A percentile compares a stretch with the other conserved stretches of the same genome.
These are phyloP conservation scores for Crotalus tigris DNA, from an alignment of 2,113 vertebrate species.

Conservation along the genomic window DNA sequence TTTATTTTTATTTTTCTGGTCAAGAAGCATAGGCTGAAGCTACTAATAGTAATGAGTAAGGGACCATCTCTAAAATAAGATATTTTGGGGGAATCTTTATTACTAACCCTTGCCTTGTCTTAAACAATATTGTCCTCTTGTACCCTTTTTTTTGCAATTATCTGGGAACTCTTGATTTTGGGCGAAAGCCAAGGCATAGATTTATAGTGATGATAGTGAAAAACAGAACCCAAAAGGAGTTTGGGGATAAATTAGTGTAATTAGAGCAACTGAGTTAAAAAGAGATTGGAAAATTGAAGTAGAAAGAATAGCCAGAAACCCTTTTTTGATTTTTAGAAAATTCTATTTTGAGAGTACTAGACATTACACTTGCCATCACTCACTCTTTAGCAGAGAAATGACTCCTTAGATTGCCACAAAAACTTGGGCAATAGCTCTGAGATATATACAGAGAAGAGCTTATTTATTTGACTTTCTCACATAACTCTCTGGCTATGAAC, in stretches of 20 bases:
- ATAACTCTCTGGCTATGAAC: not conserved
- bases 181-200: not conserved
- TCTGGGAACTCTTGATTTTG: not conserved
- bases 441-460: constrained; percentile 8
- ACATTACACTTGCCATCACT: not conserved
- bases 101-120: not conserved
- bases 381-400: not conserved
- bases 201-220: constrained; percentile 33
- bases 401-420: not conserved
- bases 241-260: constrained; percentile 4
- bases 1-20: constrained; percentile 9
- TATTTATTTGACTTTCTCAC: constrained; percentile 23
- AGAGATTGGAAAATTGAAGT: not conserved
- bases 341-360: not conserved
- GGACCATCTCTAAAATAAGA: not conserved
- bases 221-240: constrained; percentile 22
- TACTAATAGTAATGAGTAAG: constrained; percentile 37
- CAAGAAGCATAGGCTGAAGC: constrained; percentile 12
- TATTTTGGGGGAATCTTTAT: not conserved
- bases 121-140: not conserved
- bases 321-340: not conserved
- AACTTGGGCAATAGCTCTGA: not conserved
- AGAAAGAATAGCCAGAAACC: not conserved
- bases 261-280: constrained; percentile 1
- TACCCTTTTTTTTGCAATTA: not conserved